Base-by-base conservation (phyloP, 2,888 invertebrate genomes). In the Drosophila quinaria region DNA sequence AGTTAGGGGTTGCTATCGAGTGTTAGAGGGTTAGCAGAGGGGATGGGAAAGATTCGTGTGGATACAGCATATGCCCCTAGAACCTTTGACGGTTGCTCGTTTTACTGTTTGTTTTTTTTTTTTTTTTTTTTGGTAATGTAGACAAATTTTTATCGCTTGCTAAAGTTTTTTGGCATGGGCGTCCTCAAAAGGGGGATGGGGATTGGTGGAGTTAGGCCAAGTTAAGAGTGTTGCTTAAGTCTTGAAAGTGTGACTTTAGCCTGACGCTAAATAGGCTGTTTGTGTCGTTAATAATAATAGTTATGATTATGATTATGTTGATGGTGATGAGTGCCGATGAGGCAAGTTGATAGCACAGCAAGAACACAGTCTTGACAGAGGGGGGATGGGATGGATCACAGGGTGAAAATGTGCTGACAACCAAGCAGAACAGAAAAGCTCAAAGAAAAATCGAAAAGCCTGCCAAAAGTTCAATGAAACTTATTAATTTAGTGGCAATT, bases 81-180 rank as follows among this genome's bases (percentile, higher is more conserved):
- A 80, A 78, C 72, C 80, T 81, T 80, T 70, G 72, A 73, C 70
- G 66, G 56, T 67, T 65, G 62, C 74, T 64, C 55, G 31, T 39
- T 52, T 49, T 19, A 41, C 35, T 41, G 50, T 49, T 6, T 25
- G 9, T 39, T 22, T 35, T 2, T 19, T 35, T 4, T 29, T 25
- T 11, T 42, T n/a, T 54, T 68, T 44, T 68, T 47, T 17, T 6
- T 56, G 66, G 73, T 87, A 84, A 84, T 87, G 80, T 84, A 80
- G 81, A 84, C 84, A 84, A 84, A 84, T 84, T 84, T 87, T 84
- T 84, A 87, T 84, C 87, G 81, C 84, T 78, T 74, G 87, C 75
- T 74, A 84, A 84, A 87, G 71, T 84, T 87, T 78, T 69, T 0
- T 25, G 58, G 59, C 52, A 31, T 13, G 17, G 19, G 59, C 17